Percentiles rank a stretch among this genome's conserved stretches.
These are phyloP conservation scores for Entomobrya multifasciata DNA, from an alignment of 2,888 invertebrate genomes.

Conservation along the genomic window DNA sequence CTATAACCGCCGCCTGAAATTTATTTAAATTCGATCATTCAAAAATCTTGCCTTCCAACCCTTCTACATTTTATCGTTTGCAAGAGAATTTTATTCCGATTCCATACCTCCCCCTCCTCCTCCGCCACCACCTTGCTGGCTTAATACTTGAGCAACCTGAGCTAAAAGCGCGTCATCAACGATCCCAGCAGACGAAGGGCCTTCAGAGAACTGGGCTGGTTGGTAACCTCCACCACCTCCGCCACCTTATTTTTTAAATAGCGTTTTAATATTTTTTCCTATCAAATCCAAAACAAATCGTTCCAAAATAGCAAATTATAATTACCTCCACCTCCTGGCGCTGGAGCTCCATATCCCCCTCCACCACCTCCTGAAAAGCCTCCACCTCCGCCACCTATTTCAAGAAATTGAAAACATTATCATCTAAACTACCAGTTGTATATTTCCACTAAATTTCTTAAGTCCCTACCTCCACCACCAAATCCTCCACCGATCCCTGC, in stretches of 20 bases:
- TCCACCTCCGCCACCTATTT: conserved; percentile 65
- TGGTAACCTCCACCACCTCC: conserved; percentile 66
- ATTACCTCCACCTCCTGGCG: too few relatives aligned
- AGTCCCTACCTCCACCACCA: conserved; percentile 6
- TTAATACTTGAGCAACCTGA: conserved; percentile 75
- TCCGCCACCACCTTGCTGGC: conserved; percentile 74
- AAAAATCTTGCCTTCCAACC: too few relatives aligned
- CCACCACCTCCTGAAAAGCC: conserved; percentile 72
- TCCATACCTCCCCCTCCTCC: conserved; percentile 71
- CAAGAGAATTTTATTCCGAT: too few relatives aligned
- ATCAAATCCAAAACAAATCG: too few relatives aligned
- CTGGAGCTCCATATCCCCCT: conserved; percentile 62
- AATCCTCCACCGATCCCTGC: conserved; percentile 68
- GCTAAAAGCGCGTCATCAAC: conserved; percentile 73
- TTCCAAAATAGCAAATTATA: too few relatives aligned
- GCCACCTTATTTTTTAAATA: too few relatives aligned
- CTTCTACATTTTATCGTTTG: too few relatives aligned
- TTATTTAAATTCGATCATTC: too few relatives aligned
- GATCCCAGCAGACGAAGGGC: conserved; percentile 73
- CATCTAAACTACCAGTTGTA: too few relatives aligned
- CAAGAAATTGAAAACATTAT: not conserved
- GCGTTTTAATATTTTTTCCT: too few relatives aligned
- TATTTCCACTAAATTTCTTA: not conserved
- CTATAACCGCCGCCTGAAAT: too few relatives aligned
- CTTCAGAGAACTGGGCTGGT: conserved; percentile 73